Base-by-base conservation (phyloP, 1,140 invertebrate genomes). In the Drosophila nebulosa region DNA sequence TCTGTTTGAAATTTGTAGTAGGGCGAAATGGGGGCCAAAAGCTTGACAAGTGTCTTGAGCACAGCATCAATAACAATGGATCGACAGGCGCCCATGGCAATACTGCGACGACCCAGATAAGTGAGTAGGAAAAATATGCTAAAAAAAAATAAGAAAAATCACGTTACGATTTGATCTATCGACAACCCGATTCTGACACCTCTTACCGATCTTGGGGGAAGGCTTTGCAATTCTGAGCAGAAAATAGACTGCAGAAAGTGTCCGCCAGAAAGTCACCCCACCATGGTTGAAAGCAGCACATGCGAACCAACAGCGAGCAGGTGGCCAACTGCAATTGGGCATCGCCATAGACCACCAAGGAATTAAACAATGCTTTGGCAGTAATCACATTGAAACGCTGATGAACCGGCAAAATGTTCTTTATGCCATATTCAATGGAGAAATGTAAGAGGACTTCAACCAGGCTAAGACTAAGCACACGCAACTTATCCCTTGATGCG, bases 221-320 rank as follows among this genome's bases (percentile, higher is more conserved):
- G 42, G 96, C 95, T 55, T 94, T 93, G 16, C 94, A 95, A 69
- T 97, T 95, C 12, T 95, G 94, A 0, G 95, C 95, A 1, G 95
- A 95, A 90, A 97, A 98, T 53, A 97, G 94, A 72, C 94, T 93
- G 12, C 95, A 94, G 21, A 98, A 93, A 9, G 95, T 96, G 80
- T 96, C 95, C 1, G 96, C 95, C 3, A 98, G 92, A 83, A 97
- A 97, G 64, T 95, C 94, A 10, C 97, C 97, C 97, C 97, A 98
- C 96, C 96, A 98, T 1, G 93, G 92, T 88, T 96, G 94, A 62
- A 94, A 93, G 35, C 90, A 91, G 91, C 96, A 97, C 78, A 96
- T 94, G 30, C 96, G 94, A 22, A 96, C 95, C 76, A 98, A 92
- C 64, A 98, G 92, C 0, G 90, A 91, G 9, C 90, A 91, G 24